Evolutionary conservation across 2,797 vertebrate species (phyloP), one percentile per base, ranked within the genome.

Genomic region (Eulemur mongoz): DNA sequence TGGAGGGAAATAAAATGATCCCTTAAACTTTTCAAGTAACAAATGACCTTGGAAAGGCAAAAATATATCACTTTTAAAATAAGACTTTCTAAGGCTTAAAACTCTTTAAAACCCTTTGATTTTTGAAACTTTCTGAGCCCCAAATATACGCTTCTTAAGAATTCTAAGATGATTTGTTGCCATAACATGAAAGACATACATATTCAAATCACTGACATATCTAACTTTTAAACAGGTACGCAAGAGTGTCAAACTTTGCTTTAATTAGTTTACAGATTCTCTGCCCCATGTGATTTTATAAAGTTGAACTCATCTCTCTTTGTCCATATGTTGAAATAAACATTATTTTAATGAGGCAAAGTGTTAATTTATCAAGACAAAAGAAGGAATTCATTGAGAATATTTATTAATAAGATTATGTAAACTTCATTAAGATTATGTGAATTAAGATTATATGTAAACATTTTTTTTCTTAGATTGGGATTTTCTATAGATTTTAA

Each of bases 1-100:
- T 99, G 97, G 78, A 97, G 96, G 84, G 61, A 92, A 97, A 96
- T 92, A 95, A 96, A 93, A 61, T 59, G 7, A 89, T 54, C 23
- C 17, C 10, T 73, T 86, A 63, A 95, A 61, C 1, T 67, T 43
- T 59, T 93, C 38, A 95, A 43, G 86, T 89, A 85, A 85, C 52
- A 94, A 8, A 82, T n/a, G 45, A 85, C 22, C 2, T 52, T 89
- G 23, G n/a, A 78, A 92, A 96, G 22, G 57, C 17, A 86, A 95
- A 96, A 90, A 40, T n/a, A 13, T 3, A 54, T 15, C 67, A 70
- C 40, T 75, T 91, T 78, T 22, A 78, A 88, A 97, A 91, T 87
- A 83, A 90, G 87, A 88, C 61, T 97, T 85, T 95, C 76, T 72
- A 79, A 87, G 78, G 83, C 22, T 82, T 81, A 72, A 75, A 75